Evolutionary conservation across 2,888 invertebrate genomes (phyloP), one percentile per base, ranked within the genome.

Genomic region (Drosophila birchii): DNA sequence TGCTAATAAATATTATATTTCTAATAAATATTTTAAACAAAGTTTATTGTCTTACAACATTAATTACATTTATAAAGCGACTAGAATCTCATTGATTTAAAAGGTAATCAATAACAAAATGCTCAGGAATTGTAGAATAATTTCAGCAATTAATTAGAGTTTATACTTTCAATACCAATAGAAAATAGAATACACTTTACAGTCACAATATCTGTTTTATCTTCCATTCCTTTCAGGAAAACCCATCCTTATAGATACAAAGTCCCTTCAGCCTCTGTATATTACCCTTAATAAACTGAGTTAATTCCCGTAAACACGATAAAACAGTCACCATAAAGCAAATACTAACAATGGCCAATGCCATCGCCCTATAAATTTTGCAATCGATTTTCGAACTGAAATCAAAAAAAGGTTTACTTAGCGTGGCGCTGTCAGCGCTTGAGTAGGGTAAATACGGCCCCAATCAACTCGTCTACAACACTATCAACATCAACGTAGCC

Each of bases 401-500:
- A 76, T 76, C 83, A 80, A 86, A 86, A 86, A 86, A 80, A 49
- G 75, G 78, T 79, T 79, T 71, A 75, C 73, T 67, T 79, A 69
- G 79, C 59, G 53, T 32, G 67, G 32, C 26, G 58, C 80, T 88
- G 83, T 86, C 84, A 86, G 76, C 72, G 45, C 47, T 76, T 84
- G 84, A 84, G 79, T 78, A 76, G 83, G 84, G 84, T 84, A 78
- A 83, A 78, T 69, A 66, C 70, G 59, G 53, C 56, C 54, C 55
- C 55, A 71, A 68, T 69, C 63, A 64, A 39, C 60, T 43, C 54
- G 36, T 62, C 62, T 63, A 49, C 71, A 55, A 51, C 61, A 64
- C 73, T 55, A 81, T 81, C 78, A 76, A 78, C 79, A 76, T 69
- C 70, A 78, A 67, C 58, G 76, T 71, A 66, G 53, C 59, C 72